A percentile compares a stretch with the other conserved stretches of the same genome.
Conservation (phyloP, 2,113 vertebrate species). For the rabbit (Oryctolagus cuniculus) region DNA sequence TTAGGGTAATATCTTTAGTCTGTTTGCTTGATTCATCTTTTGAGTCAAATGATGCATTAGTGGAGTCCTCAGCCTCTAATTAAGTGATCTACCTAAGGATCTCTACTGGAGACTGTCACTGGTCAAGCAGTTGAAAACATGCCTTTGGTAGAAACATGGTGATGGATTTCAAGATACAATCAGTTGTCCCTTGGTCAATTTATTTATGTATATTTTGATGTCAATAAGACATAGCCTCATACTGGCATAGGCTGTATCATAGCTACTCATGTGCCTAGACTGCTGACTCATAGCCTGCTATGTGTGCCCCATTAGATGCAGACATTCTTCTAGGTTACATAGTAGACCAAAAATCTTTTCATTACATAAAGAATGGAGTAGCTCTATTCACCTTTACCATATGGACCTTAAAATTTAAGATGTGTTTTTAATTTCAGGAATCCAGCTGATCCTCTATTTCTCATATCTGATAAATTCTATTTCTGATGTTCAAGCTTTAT, state of each 20-base stretch:
- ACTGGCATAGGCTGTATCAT: neutral
- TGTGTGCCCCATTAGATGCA: no score
- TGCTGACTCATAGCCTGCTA: neutral
- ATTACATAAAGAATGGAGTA: no score
- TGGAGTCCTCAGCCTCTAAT: neutral
- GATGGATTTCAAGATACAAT: neutral
- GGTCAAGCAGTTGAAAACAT: neutral
- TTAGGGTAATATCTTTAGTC: neutral
- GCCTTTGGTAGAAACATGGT: neutral
- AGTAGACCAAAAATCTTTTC: no score
- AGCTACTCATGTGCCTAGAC: neutral
- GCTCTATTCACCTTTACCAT: neutral
- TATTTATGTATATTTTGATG: neutral
- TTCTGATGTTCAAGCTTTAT: neutral
- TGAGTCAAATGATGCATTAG: neutral
- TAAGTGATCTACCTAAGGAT: neutral
- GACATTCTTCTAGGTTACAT: no score
- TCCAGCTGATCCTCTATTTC: neutral
- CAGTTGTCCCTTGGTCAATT: neutral
- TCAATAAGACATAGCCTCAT: neutral
- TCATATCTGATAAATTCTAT: neutral
- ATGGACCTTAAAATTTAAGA: neutral
- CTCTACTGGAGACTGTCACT: neutral
- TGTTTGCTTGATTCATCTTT: neutral
- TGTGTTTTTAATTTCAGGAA: neutral